Evolutionary conservation across 2,888 invertebrate species (phyloP), one percentile per base, ranked within the genome.

Genomic region (Diloba caeruleocephala): DNA sequence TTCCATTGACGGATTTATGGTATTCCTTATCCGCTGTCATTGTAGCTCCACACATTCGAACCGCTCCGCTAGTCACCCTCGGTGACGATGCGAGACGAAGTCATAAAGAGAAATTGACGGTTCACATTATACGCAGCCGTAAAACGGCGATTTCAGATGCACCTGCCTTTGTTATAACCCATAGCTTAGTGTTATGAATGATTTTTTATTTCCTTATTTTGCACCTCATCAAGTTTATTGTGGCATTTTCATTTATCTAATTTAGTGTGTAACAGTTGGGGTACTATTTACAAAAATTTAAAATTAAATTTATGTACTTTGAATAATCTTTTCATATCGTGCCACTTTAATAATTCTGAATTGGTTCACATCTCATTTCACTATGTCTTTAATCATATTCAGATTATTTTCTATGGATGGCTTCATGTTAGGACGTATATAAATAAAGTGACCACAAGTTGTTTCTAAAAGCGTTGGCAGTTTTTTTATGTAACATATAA

Each of bases 81-180:
- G 21, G 65, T 69, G 58, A 44, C 77, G 79, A 78, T 71, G 81
- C 81, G 81, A 72, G 74, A 79, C 83, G 65, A 44, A 67, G 65
- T 65, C 78, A 81, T 88, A 87, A 89, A 88, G 76, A 76, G 74
- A 80, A 85, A 88, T 87, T 86, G 87, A 84, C 85, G 87, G 75
- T 76, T 74, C 71, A 69, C 79, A 84, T 87, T 85, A 86, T 74
- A 81, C 74, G 65, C 58, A 60, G 76, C 79, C 82, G 77, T 87
- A 85, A 83, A 85, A 79, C 74, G 74, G 71, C 75, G 79, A 76
- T 83, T 82, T 82, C 49, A 59, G 71, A 83, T 84, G 84, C 83
- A 83, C 79, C 79, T 78, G 76, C 51, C 53, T 72, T 71, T 74
- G 58, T 65, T 65, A 69, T 49, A 46, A 43, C 38, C 55, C 51